phyloP scores from a whole-genome alignment of 1,140 invertebrate species.

The Neuroterus valhalla region DNA sequence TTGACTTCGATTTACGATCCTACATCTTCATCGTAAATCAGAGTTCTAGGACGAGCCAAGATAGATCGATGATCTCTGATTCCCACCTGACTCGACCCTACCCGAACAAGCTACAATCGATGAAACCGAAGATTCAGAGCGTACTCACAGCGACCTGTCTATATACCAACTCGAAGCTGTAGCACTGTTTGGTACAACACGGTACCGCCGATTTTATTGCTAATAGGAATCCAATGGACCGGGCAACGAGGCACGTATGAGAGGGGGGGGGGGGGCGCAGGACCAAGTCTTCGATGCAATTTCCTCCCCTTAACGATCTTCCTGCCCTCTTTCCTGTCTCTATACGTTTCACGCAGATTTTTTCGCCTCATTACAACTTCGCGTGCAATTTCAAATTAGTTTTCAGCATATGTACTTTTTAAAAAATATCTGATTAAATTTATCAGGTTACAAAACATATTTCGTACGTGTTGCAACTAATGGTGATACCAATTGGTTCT shows the following conservation, averaged over 20 bases:
- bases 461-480: not conserved
- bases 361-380: constrained; percentile 16
- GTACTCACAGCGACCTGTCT: too few relatives aligned
- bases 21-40: too few relatives aligned
- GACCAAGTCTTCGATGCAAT: constrained; percentile 51
- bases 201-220: constrained; percentile 59
- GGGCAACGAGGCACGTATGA: not conserved
- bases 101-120: too few relatives aligned
- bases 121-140: too few relatives aligned
- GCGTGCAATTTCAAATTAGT: not conserved
- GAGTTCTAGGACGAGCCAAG: too few relatives aligned
- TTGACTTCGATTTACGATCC: too few relatives aligned
- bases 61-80: too few relatives aligned
- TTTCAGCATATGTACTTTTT: not conserved
- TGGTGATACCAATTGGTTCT: not conserved
- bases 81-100: too few relatives aligned
- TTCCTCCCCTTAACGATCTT: constrained; percentile 56
- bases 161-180: too few relatives aligned
- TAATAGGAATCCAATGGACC: constrained; percentile 61
- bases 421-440: constrained; percentile 18
- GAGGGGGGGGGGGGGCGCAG: not conserved
- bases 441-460: not conserved
- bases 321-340: constrained; percentile 27
- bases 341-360: constrained; percentile 28
- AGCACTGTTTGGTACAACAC: not conserved